phyloP scores from a whole-genome alignment of 2,888 invertebrate species.

The Zaprionus lineosus region DNA sequence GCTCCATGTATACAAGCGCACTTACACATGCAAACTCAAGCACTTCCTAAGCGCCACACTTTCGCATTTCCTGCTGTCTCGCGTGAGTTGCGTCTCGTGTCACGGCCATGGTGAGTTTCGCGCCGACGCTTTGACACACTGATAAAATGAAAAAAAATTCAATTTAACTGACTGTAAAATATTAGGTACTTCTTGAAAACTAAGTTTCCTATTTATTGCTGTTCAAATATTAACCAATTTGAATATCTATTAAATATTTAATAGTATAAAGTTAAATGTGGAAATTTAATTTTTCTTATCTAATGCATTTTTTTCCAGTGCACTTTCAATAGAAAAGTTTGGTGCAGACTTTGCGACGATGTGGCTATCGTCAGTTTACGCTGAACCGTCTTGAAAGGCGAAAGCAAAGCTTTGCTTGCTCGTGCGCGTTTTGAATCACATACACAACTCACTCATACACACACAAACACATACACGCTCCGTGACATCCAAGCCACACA shows the following conservation, averaged over 20 bases:
- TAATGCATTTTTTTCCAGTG: constrained; percentile 33
- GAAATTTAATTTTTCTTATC: not conserved
- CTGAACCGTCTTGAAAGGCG: constrained; percentile 59
- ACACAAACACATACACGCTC: constrained; percentile 30
- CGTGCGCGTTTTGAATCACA: constrained; percentile 59
- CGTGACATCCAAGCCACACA: constrained; percentile 36
- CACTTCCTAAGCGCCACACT: constrained; percentile 54
- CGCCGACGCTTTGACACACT: constrained; percentile 19
- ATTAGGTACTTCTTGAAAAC: too few relatives aligned
- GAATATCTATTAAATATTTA: too few relatives aligned
- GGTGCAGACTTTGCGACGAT: constrained; percentile 57
- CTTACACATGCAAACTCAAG: constrained; percentile 26
- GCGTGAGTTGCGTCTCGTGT: constrained; percentile 21
- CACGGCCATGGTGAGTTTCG: constrained; percentile 61
- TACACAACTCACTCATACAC: constrained; percentile 54
- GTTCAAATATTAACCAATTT: too few relatives aligned
- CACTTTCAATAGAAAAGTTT: constrained; percentile 26
- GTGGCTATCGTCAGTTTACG: constrained; percentile 54
- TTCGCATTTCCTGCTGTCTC: constrained; percentile 52
- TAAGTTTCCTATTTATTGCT: too few relatives aligned
- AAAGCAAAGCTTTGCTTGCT: constrained; percentile 61
- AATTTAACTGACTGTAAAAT: not conserved
- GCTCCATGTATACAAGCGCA: constrained; percentile 18
- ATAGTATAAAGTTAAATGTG: not conserved
- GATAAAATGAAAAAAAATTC: not conserved